Evolutionary conservation across 2,888 invertebrate genomes (phyloP), one percentile per base, ranked within the genome.

Genomic region (Eumacrocentrus americanus): DNA sequence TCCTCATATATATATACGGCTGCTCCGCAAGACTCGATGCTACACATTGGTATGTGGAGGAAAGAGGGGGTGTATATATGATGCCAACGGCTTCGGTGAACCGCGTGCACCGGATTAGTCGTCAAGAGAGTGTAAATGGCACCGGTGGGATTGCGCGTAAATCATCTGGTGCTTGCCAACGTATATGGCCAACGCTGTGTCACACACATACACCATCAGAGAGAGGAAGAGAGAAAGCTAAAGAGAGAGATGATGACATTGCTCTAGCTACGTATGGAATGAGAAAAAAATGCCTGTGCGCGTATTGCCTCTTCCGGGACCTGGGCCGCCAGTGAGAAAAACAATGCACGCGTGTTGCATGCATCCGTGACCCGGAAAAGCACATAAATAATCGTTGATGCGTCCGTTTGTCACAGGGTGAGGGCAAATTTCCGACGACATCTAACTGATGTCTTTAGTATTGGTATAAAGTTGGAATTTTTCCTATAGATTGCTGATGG

Each of bases 111-210:
- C 56, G 65, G 68, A 71, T 71, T 73, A 72, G 69, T 67, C 67
- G 68, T 67, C 70, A 67, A 64, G 66, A 63, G 69, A 70, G 69
- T 72, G 72, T 72, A 73, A 75, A 74, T 72, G 74, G 72, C 70
- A 70, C 57, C 61, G 65, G 63, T 67, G 69, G 67, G 67, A 71
- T 72, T 64, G 64, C 65, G 61, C 70, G 66, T 75, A 73, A 75
- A 75, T 76, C 73, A 73, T 70, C 52, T 25, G 37, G 55, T 40
- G 46, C 40, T n/a, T n/a, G n/a, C n/a, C n/a, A n/a, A n/a, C n/a
- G n/a, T n/a, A 48, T 53, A 46, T 50, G 48, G 47, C 16, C 53
- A 46, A 51, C 51, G 42, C 38, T 29, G 47, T 22, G 22, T 20
- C 23, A 42, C 42, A 22, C 38, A 48, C 35, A 18, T 11, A 25